Conservation (phyloP, 1,140 invertebrate species). For the Plectrocnemia conspersa region DNA sequence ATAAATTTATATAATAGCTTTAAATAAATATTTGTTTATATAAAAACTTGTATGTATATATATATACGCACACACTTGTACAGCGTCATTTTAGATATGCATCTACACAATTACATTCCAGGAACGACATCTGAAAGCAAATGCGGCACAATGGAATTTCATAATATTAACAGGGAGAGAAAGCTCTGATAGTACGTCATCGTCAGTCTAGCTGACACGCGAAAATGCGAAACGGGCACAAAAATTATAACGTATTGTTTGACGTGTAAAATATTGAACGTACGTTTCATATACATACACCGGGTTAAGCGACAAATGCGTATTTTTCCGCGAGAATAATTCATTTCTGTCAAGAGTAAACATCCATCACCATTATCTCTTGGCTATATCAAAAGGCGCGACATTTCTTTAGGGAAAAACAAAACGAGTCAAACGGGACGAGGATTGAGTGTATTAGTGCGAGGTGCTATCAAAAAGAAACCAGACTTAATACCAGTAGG, state of each 20-base stretch:
- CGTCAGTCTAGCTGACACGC: too few relatives aligned
- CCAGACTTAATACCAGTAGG: too few relatives aligned
- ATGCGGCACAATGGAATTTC: slow-evolving; percentile 23
- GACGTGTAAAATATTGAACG: slow-evolving; percentile 1
- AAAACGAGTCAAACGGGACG: slow-evolving; percentile 4
- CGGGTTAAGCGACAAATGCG: slow-evolving; percentile 6
- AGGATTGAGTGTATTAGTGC: slow-evolving; percentile 20
- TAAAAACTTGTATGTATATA: neutral
- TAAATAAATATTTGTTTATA: too few relatives aligned
- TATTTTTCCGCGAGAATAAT: slow-evolving; percentile 20
- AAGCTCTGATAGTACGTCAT: slow-evolving; percentile 8
- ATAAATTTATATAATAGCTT: too few relatives aligned
- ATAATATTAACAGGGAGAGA: slow-evolving; percentile 24
- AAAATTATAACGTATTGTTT: neutral
- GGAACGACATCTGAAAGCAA: slow-evolving; percentile 18
- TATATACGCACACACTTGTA: neutral
- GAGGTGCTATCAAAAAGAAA: neutral
- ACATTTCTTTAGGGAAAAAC: slow-evolving; percentile 10
- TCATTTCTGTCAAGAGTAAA: slow-evolving; percentile 20
- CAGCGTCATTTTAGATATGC: neutral
- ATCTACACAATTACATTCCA: slow-evolving; percentile 25
- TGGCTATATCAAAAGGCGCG: slow-evolving; percentile 20
- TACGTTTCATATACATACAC: neutral
- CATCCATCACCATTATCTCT: slow-evolving; percentile 29
- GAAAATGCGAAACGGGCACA: too few relatives aligned